Base-by-base conservation (phyloP, 1,140 invertebrate species). In the Xylocopa sonorina region DNA sequence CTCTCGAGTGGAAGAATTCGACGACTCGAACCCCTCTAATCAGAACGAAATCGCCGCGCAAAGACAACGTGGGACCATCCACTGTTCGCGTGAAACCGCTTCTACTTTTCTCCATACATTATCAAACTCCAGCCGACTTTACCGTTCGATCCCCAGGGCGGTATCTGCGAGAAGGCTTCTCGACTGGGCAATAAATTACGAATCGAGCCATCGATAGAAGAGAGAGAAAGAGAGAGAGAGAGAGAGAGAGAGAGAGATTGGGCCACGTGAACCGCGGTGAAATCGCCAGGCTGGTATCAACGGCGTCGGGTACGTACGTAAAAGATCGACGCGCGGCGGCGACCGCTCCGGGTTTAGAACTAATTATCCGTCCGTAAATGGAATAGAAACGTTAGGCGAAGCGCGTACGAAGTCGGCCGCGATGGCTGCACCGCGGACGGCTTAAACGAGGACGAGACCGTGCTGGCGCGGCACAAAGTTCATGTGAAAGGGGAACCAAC, bases 401-500 rank as follows among this genome's bases (percentile, higher is more conserved):
- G 58, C 64, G 51, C 51, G 63, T 50, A 84, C 64, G 71, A 76
- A 58, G 66, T 21, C n/a, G 60, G 53, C n/a, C 43, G 68, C 55
- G 63, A 55, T 73, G 46, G 83, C 43, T 76, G 18, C 24, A 41
- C 7, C 68, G 78, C 60, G 41, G 53, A 60, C 38, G 3, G 38
- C 34, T 43, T 48, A 80, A 90, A 91, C 86, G 90, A 90, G 89
- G 90, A 90, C 89, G 89, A 90, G 81, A 88, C 87, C 80, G 76
- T 41, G 64, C 41, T 69, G 51, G 81, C 76, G 60, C 82, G 75
- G 88, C 82, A 87, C 86, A 91, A 91, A 91, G 90, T 91, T 91
- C 90, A 91, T 83, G 89, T 91, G 90, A 91, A 91, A 91, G 90
- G 89, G 85, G 89, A 89, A 88, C 87, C 89, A 87, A 89, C 86